Base-by-base conservation (phyloP, 2,888 invertebrate species). In the Prosapia bicincta region DNA sequence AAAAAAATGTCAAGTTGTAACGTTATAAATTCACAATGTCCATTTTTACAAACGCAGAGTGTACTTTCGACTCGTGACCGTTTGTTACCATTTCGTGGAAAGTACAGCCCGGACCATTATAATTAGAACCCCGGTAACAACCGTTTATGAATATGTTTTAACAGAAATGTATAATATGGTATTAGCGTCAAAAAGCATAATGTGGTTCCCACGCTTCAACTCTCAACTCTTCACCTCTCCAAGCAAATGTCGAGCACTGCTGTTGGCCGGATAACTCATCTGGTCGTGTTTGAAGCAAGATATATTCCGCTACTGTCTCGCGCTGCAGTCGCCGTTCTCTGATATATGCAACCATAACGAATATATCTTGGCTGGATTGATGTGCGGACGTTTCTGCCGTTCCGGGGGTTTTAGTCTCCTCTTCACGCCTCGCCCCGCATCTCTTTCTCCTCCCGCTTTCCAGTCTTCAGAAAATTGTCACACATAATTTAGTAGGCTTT, bases 81-180 rank as follows among this genome's bases (percentile, higher is more conserved):
- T 54, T 54, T 54, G 54, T 54, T 54, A 54, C 54, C 54, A 54
- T 54, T 54, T 54, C 54, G 54, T 54, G 54, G 54, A 54, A 54
- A 54, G 54, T 54, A 54, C 54, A 20, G 3, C 54, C 54, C 20
- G 54, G 54, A 54, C 54, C 54, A 54, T 54, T 54, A 54, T 54
- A 54, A 54, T 54, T 54, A 54, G 54, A 54, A 3, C 54, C 54
- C 54, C 6, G 20, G 54, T 54, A 54, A 54, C 20, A 54, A 54
- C 54, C 13, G 54, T 54, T 54, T 54, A 54, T 54, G 54, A 54
- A 54, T 54, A 54, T 54, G 54, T 54, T 54, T 54, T 54, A 54
- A 54, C 20, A 54, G 54, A 54, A 54, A 54, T 54, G 54, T 54
- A 54, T 54, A 54, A 54, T 54, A 54, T 54, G 54, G 54, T 54